Evolutionary conservation across 2,888 invertebrate genomes (phyloP), one percentile per base, ranked within the genome.

Genomic region (Exephanes ischioxanthus): DNA sequence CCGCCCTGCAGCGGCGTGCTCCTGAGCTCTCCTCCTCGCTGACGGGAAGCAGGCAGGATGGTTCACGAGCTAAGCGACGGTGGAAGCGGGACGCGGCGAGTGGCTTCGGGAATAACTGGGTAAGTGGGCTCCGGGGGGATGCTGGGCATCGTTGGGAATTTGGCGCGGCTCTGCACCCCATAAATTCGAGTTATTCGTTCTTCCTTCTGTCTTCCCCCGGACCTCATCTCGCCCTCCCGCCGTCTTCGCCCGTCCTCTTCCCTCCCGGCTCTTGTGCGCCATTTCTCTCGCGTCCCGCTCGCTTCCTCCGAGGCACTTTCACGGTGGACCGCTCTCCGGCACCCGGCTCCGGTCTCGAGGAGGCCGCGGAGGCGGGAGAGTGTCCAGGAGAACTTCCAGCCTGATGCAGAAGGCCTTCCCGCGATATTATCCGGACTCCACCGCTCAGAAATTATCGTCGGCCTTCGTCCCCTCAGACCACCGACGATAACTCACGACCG

Each of bases 131-230:
- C 92, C 87, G 85, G 91, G 90, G 90, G 92, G 90, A 92, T 90
- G 88, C 83, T 77, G 80, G 89, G 61, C 89, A 89, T 89, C 90
- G 90, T 91, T 86, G 90, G 86, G 92, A 92, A 93, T 93, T 93
- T 90, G 91, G 92, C 91, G 90, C 90, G 90, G 90, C 91, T 91
- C 90, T 91, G 88, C 91, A 92, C 90, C 91, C 89, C 91, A 91
- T 93, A 92, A 93, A 93, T 93, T 93, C 90, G 86, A 93, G 91
- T 92, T 93, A 92, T 92, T 92, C 92, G 87, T 89, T 88, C 88
- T 86, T 87, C 87, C 90, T 84, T 80, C 86, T 85, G 66, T 86
- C 76, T 67, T 70, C 68, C 85, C 77, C 71, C 66, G n/a, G 19
- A 22, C 48, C 68, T 11, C n/a, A 55, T 19, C 45, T 45, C 45